Base-by-base conservation (phyloP, 2,888 invertebrate species). In the Ceraclea dissimilis region DNA sequence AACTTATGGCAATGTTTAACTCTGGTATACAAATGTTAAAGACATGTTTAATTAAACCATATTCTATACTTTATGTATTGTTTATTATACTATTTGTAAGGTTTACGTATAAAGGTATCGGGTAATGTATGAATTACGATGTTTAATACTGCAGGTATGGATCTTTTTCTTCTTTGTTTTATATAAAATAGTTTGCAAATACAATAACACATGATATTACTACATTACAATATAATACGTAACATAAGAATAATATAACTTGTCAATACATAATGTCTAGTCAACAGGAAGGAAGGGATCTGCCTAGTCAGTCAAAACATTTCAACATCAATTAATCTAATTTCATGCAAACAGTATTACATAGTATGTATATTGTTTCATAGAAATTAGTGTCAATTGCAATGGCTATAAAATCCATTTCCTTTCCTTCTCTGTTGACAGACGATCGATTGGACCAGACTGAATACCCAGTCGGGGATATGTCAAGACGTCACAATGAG, bases 371-470 rank as follows among this genome's bases (percentile, higher is more conserved):
- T 56, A 60, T n/a, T 26, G 49, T 49, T 6, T 49, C 49, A 22
- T 26, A 13, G 13, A 6, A 16, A 49, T 49, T 20, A 20, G 49
- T 49, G 20, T 53, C 51, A 53, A 63, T 60, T 19, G 56, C 59
- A 61, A 65, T 68, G 66, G 60, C 63, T 62, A 62, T 67, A 72
- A 61, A 60, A 70, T 64, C 64, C 65, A 66, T 72, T 73, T 79
- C 81, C 80, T 79, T 81, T 81, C 81, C 81, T 81, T 81, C 79
- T 83, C 79, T 83, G 81, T 83, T 81, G 80, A 79, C 83, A 82
- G 83, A 81, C 72, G 66, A 71, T 68, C 70, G 65, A 60, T 69
- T 70, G 71, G 74, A 72, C 74, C 75, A 76, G 75, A 54, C 47
- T 59, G 26, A 58, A 56, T 58, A 57, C 57, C 47, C 16, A 46